These are phyloP conservation scores for Mythimna albipuncta DNA, from an alignment of 2,888 invertebrate genomes.

Conservation along the genomic window DNA sequence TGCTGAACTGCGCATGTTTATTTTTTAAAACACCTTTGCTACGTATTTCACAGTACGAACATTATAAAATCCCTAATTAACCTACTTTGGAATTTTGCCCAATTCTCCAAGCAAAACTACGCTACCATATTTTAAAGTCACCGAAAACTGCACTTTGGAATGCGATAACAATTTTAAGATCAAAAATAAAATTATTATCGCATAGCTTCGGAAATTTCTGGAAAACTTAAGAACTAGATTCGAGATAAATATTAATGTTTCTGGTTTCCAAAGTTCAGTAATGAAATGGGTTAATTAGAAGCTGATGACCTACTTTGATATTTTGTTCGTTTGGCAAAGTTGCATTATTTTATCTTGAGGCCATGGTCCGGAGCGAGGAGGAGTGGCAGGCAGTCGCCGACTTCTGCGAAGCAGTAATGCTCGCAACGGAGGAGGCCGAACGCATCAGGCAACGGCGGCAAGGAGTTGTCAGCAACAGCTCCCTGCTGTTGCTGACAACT, in stretches of 20 bases:
- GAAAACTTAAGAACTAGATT: constrained; percentile 12
- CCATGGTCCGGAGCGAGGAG: too few relatives aligned
- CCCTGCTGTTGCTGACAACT: too few relatives aligned
- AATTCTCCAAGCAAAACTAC: neutral
- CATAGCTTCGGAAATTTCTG: constrained; percentile 6
- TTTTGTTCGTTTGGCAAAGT: constrained; percentile 8
- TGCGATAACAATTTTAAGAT: constrained; percentile 31
- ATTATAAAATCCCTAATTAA: constrained; percentile 15
- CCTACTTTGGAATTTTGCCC: constrained; percentile 42
- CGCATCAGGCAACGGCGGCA: too few relatives aligned
- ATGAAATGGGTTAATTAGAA: constrained; percentile 17
- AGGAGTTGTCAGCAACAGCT: too few relatives aligned
- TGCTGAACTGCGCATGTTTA: too few relatives aligned
- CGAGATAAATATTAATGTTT: constrained; percentile 25
- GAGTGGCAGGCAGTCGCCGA: too few relatives aligned
- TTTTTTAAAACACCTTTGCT: neutral
- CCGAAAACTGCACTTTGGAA: constrained; percentile 21
- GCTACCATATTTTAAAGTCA: constrained; percentile 38
- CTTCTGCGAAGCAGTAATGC: too few relatives aligned
- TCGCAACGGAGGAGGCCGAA: too few relatives aligned
- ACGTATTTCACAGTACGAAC: neutral
- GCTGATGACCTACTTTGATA: constrained; percentile 20
- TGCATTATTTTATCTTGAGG: neutral
- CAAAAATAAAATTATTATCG: neutral
- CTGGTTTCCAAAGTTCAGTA: constrained; percentile 20